Conservation (phyloP, 2,888 invertebrate species). For the Herminia tarsipennalis region DNA sequence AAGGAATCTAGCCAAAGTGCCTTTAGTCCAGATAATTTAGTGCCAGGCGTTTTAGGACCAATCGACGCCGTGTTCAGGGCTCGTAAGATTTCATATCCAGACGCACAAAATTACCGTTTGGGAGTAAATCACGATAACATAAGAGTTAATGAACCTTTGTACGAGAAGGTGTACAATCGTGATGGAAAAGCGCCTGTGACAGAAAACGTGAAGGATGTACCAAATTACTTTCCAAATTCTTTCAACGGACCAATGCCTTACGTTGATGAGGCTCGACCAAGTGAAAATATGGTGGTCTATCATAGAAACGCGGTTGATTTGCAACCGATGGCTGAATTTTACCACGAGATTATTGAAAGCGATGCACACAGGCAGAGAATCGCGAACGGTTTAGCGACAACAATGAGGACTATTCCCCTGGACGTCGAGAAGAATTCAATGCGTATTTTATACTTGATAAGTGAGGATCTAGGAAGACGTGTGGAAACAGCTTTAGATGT, state of each 20-base stretch:
- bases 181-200: constrained; percentile 87
- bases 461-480: constrained; percentile 8
- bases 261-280: constrained; percentile 68
- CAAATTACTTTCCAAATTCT: no score
- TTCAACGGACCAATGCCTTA: constrained; percentile 92
- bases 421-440: constrained; percentile 22
- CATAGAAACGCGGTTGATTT: constrained; percentile 58
- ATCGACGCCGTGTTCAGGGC: constrained; percentile 59
- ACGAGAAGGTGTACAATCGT: constrained; percentile 57
- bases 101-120: constrained; percentile 65
- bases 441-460: constrained; percentile 4
- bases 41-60: constrained; percentile 71
- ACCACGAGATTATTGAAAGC: constrained; percentile 62
- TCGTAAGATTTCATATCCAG: constrained; percentile 58
- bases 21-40: constrained; percentile 64
- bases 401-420: constrained; percentile 12
- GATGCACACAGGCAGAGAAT: constrained; percentile 39
- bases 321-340: constrained; percentile 90
- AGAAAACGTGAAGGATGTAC: constrained; percentile 93
- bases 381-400: constrained; percentile 17
- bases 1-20: constrained; percentile 57
- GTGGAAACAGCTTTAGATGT: background rate
- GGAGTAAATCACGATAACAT: constrained; percentile 64
- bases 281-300: constrained; percentile 42
- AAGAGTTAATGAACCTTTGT: constrained; percentile 59